Conservation (phyloP, 2,888 invertebrate species). For the Eugnorisma glareosa region DNA sequence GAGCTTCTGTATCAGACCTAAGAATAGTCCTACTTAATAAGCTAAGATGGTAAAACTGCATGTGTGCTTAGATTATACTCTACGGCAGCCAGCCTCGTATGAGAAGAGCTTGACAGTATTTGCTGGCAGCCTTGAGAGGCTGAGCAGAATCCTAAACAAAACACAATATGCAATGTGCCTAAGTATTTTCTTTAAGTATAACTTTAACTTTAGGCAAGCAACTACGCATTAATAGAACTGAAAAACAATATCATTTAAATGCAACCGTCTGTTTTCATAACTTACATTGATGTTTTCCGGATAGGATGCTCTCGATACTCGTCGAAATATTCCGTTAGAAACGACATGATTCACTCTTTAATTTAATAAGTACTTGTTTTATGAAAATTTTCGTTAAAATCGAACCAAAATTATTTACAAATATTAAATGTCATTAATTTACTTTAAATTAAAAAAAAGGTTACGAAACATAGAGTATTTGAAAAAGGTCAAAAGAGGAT, state of each 20-base stretch:
- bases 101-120: background rate
- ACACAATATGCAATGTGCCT: background rate
- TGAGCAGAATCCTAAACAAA: background rate
- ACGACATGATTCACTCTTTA: conserved; percentile 79
- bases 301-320: conserved; percentile 85
- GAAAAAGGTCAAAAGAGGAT: conserved; percentile 17
- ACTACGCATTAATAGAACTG: background rate
- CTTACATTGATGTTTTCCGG: conserved; percentile 85
- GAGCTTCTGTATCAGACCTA: too few species aligned
- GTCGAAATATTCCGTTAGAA: conserved; percentile 88
- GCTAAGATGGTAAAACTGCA: background rate
- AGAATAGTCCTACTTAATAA: background rate
- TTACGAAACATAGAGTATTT: background rate
- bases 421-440: conserved; percentile 11
- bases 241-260: background rate
- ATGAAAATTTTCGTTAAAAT: background rate
- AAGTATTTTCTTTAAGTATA: background rate
- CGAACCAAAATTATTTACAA: conserved; percentile 24
- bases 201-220: background rate
- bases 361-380: conserved; percentile 38
- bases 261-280: conserved; percentile 42
- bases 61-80: background rate
- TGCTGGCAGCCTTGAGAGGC: background rate
- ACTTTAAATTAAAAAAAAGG: background rate
- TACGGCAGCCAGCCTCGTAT: background rate